Percentiles rank a stretch among this genome's conserved stretches.
phyloP scores from a whole-genome alignment of 2,113 vertebrate species.

The Pandion haliaetus region DNA sequence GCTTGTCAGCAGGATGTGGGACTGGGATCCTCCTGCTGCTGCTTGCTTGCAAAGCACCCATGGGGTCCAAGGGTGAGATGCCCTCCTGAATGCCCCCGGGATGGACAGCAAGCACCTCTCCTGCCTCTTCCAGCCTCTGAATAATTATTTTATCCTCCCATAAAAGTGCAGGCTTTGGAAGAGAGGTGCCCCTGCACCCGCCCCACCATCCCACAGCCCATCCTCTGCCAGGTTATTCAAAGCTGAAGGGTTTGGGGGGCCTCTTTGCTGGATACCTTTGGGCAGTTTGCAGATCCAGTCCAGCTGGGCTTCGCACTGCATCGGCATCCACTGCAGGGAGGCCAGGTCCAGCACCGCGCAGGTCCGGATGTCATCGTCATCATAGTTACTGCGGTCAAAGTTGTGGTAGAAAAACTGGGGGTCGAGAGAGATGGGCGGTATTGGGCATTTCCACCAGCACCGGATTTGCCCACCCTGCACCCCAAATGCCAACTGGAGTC shows the following conservation, averaged over 20 bases:
- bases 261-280: constrained; percentile 76
- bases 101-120: neutral
- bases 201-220: neutral
- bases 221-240: no score
- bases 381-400: constrained; percentile 86
- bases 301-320: constrained; percentile 89
- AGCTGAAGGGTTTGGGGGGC: neutral
- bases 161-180: neutral
- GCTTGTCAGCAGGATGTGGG: neutral
- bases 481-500: neutral
- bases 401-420: constrained; percentile 92
- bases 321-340: constrained; percentile 89
- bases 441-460: neutral
- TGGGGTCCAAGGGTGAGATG: rapidly evolving
- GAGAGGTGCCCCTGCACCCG: neutral
- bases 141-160: neutral
- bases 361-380: constrained; percentile 77
- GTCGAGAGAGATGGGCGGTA: neutral
- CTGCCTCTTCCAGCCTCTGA: neutral
- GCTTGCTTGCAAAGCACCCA: rapidly evolving
- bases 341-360: constrained; percentile 89
- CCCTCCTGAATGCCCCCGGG: rapidly evolving
- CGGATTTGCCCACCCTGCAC: no score
- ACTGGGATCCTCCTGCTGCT: neutral
- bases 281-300: constrained; percentile 99